Evolutionary conservation across 2,797 vertebrate genomes (phyloP).

Genomic region (Naso thynnoides): DNA sequence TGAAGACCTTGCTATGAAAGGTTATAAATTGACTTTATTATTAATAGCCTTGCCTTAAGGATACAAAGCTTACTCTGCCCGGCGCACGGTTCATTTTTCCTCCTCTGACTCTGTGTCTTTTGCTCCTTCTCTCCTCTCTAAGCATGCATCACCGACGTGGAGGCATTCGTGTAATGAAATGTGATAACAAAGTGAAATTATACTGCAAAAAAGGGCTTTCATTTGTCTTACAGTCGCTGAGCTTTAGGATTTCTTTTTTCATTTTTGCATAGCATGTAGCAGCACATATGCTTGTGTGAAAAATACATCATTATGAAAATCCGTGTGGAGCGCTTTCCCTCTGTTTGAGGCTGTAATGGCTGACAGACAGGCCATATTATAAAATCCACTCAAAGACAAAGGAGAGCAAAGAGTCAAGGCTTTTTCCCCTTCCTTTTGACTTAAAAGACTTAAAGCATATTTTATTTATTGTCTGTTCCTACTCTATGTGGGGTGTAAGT

Average conservation of each 20-base stretch:
- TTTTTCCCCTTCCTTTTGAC: slow-evolving; percentile 25
- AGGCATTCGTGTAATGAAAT: slow-evolving; percentile 68
- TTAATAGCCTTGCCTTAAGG: slow-evolving; percentile 83
- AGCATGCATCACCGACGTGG: slow-evolving; percentile 63
- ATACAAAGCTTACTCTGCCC: slow-evolving; percentile 73
- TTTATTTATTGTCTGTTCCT: slow-evolving; percentile 28
- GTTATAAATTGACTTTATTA: slow-evolving; percentile 84
- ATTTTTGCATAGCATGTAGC: slow-evolving; percentile 20
- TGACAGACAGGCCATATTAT: too few species aligned
- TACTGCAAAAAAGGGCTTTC: slow-evolving; percentile 69
- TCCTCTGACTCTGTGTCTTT: slow-evolving; percentile 15
- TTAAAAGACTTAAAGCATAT: slow-evolving; percentile 50
- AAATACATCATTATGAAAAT: slow-evolving; percentile 77
- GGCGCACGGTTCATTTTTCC: slow-evolving; percentile 50
- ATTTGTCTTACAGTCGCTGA: slow-evolving; percentile 67
- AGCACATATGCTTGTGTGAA: slow-evolving; percentile 31
- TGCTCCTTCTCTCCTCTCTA: slow-evolving; percentile 13
- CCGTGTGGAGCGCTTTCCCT: slow-evolving; percentile 70
- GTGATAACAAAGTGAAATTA: slow-evolving; percentile 80
- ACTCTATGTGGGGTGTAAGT: slow-evolving; percentile 41
- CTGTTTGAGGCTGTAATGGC: too few species aligned
- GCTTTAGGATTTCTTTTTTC: slow-evolving; percentile 32
- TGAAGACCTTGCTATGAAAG: slow-evolving; percentile 75
- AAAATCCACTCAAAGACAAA: slow-evolving; percentile 71
- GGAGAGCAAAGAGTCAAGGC: slow-evolving; percentile 31